Percentiles rank a stretch among this genome's conserved stretches.
These are phyloP conservation scores for Drosophila pectinifera DNA, from an alignment of 1,140 invertebrate species.

Conservation along the genomic window DNA sequence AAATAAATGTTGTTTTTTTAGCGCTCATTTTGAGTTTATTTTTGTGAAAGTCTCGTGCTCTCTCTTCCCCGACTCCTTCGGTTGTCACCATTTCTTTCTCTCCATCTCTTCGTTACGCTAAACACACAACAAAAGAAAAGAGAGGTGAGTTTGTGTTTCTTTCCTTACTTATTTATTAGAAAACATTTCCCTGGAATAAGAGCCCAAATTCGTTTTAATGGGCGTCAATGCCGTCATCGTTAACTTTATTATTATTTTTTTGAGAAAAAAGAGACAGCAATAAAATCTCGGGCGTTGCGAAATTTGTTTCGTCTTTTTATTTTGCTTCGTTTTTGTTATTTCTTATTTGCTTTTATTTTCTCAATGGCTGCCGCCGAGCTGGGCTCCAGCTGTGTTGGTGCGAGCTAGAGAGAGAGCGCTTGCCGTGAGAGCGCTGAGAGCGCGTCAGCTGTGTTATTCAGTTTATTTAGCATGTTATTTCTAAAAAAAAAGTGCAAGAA, in stretches of 20 bases:
- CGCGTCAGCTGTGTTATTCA: constrained; percentile 66
- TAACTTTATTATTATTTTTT: constrained; percentile 50
- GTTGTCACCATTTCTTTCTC: constrained; percentile 10
- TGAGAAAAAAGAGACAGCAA: constrained; percentile 31
- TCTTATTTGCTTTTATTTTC: constrained; percentile 59
- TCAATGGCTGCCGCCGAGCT: constrained; percentile 39
- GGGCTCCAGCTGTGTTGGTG: constrained; percentile 50
- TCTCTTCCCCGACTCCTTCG: constrained; percentile 15
- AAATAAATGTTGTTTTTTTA: constrained; percentile 49
- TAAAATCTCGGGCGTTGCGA: constrained; percentile 66
- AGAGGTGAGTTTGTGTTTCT: constrained; percentile 39
- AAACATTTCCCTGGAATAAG: constrained; percentile 20
- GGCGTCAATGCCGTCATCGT: constrained; percentile 66
- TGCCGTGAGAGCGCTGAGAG: constrained; percentile 15
- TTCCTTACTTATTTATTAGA: constrained; percentile 2
- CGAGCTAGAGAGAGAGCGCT: constrained; percentile 24
- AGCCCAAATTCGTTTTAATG: constrained; percentile 38
- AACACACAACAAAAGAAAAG: constrained; percentile 25
- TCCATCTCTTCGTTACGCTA: constrained; percentile 4
- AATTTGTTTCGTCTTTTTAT: constrained; percentile 69
- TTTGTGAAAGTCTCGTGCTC: constrained; percentile 59
- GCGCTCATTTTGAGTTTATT: constrained; percentile 41
- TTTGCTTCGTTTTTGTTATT: constrained; percentile 52
- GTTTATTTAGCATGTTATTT: constrained; percentile 63
- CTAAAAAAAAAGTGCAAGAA: constrained; percentile 39